These are phyloP conservation scores for Arvicanthis niloticus DNA, from an alignment of 2,113 vertebrate genomes.

Conservation along the genomic window DNA sequence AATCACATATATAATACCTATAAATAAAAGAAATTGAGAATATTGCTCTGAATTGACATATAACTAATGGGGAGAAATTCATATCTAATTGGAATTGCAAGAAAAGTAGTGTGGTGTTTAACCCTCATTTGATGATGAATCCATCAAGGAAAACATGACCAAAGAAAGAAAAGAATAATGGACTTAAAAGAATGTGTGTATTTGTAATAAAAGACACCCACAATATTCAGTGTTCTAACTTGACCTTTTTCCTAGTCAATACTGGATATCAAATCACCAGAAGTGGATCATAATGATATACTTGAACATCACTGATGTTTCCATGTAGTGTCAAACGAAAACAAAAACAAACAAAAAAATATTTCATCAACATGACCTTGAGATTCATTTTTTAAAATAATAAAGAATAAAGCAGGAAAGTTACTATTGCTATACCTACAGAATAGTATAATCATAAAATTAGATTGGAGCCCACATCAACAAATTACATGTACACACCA, in stretches of 20 bases:
- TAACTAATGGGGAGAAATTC: not conserved
- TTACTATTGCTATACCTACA: not conserved
- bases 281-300: not conserved
- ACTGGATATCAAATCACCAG: not conserved
- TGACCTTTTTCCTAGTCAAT: not conserved
- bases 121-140: not conserved
- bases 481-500: not conserved
- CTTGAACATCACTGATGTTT: not conserved
- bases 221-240: not conserved
- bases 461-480: not conserved
- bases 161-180: not conserved
- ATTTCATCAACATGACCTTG: not conserved
- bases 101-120: not conserved
- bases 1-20: too few relatives aligned
- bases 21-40: too few relatives aligned
- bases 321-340: not conserved
- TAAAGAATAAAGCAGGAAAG: not conserved
- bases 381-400: not conserved
- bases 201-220: not conserved
- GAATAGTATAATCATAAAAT: not conserved
- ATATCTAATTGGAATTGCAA: not conserved
- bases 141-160: not conserved
- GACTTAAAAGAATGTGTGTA: not conserved
- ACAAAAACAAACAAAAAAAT: not conserved
- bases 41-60: not conserved